Percentiles rank a stretch among this genome's conserved stretches.
Evolutionary conservation across 2,888 invertebrate genomes (phyloP).

Genomic region (Trichogramma dendrolimi): DNA sequence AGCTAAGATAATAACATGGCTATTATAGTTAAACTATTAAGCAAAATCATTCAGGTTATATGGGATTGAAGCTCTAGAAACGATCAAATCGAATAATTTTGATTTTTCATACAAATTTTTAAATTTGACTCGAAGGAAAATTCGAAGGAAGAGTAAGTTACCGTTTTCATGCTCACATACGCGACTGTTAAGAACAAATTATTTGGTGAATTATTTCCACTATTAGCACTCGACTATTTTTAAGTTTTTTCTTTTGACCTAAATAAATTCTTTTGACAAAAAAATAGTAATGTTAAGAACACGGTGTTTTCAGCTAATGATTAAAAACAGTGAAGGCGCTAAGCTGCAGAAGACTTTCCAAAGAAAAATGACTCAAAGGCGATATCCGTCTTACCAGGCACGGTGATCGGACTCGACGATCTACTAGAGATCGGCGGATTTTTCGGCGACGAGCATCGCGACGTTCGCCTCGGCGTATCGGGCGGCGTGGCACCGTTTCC

Average conservation of each 20-base stretch:
- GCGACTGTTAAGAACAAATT: no score
- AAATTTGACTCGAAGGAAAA: no score
- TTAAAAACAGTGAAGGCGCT: background rate
- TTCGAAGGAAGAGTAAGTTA: no score
- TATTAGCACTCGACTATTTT: no score
- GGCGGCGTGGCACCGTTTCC: constrained; percentile 73
- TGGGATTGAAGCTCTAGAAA: no score
- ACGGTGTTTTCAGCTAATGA: background rate
- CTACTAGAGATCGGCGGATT: constrained; percentile 54
- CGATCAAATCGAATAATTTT: no score
- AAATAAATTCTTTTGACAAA: background rate
- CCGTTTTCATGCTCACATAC: no score
- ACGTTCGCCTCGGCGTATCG: constrained; percentile 59
- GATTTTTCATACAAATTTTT: no score
- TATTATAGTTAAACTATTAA: background rate
- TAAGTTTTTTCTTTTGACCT: no score
- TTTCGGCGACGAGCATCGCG: constrained; percentile 55
- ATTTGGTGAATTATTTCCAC: no score
- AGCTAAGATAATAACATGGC: constrained; percentile 40
- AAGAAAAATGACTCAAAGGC: background rate
- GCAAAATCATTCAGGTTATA: background rate
- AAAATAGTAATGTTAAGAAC: background rate
- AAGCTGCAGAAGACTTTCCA: background rate
- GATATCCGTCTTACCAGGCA: constrained; percentile 54
- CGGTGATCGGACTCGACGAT: constrained; percentile 61